Evolutionary conservation across 2,113 vertebrate species (phyloP).

Genomic region (Otocyon megalotis): DNA sequence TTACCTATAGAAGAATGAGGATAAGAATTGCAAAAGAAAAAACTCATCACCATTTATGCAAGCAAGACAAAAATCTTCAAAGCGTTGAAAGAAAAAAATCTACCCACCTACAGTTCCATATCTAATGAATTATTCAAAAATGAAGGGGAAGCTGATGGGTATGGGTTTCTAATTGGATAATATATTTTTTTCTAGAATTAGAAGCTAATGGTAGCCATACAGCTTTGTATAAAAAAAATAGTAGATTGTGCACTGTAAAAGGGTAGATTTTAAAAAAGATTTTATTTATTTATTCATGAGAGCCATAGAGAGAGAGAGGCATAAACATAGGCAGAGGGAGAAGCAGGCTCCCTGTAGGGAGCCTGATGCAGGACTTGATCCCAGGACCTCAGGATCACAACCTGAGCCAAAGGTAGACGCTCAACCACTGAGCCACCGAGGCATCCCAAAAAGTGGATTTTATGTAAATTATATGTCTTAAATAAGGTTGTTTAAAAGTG

Average conservation of each 20-base stretch:
- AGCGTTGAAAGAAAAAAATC: not conserved
- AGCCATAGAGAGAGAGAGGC: too few relatives aligned
- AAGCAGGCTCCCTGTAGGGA: too few relatives aligned
- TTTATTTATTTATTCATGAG: too few relatives aligned
- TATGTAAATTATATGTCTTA: not conserved
- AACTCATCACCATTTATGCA: not conserved
- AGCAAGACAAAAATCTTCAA: not conserved
- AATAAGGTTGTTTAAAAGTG: not conserved
- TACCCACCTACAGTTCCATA: not conserved
- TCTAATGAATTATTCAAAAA: not conserved
- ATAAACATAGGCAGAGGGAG: too few relatives aligned
- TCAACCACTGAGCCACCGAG: too few relatives aligned
- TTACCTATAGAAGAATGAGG: not conserved
- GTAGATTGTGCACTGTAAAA: not conserved
- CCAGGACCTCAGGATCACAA: too few relatives aligned
- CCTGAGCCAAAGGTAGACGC: too few relatives aligned
- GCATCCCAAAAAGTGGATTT: not conserved
- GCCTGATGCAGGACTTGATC: too few relatives aligned
- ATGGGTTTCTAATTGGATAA: not conserved
- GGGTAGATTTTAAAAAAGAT: not conserved
- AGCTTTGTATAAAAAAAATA: not conserved
- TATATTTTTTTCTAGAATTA: not conserved
- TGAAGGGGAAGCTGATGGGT: not conserved
- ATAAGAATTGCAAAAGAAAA: not conserved
- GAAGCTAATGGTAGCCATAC: too few relatives aligned